Conservation (phyloP, 1,140 invertebrate genomes). For the Cyphomyrmex costatus region DNA sequence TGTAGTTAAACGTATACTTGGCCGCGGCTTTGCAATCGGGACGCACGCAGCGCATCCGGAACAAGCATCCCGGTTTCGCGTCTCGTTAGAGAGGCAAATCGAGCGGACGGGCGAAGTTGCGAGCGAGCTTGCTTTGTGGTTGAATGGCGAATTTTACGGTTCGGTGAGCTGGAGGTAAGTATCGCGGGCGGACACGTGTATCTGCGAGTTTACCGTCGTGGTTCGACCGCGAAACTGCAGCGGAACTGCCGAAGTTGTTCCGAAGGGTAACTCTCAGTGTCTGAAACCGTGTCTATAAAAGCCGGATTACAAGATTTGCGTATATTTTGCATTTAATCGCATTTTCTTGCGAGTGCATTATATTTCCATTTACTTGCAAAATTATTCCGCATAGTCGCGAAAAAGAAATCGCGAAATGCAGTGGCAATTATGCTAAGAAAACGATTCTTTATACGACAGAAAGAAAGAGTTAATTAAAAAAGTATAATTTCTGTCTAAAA, state of each 20-base stretch:
- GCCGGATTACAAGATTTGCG: background rate
- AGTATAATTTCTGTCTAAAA: no score
- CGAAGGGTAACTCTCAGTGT: constrained; percentile 31
- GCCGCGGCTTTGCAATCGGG: constrained; percentile 56
- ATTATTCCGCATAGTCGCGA: background rate
- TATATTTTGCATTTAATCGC: background rate
- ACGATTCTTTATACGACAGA: background rate
- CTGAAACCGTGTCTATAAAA: background rate
- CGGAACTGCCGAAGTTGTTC: constrained; percentile 32
- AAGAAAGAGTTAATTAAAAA: background rate
- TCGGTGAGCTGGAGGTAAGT: constrained; percentile 38
- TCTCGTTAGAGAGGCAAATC: constrained; percentile 59
- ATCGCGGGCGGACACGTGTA: constrained; percentile 13
- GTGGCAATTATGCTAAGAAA: background rate
- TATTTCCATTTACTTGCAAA: background rate
- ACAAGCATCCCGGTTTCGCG: constrained; percentile 6
- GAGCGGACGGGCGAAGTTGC: constrained; percentile 42
- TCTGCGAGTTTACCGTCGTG: constrained; percentile 40
- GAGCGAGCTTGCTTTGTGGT: constrained; percentile 50
- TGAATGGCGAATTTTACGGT: constrained; percentile 48
- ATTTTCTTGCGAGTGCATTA: background rate
- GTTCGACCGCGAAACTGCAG: constrained; percentile 27
- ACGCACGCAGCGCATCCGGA: constrained; percentile 43
- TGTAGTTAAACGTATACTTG: constrained; percentile 34
- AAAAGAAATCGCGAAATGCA: background rate